Percentiles rank a stretch among this genome's conserved stretches.
Evolutionary conservation across 2,797 vertebrate genomes (phyloP).

Genomic region (Coregonus sp.): DNA sequence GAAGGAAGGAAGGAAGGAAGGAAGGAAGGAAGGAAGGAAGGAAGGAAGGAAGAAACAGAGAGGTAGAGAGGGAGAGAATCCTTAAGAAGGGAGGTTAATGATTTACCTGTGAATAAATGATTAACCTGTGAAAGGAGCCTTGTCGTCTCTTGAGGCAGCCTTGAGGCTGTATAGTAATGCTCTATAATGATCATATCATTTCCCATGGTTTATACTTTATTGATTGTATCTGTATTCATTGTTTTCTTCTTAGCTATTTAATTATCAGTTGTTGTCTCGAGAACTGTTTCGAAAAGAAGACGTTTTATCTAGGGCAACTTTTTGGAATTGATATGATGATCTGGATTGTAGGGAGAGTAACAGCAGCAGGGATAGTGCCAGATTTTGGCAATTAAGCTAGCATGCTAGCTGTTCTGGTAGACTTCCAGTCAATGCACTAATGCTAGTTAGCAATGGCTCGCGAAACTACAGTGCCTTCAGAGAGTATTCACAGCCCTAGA

Average conservation of each 20-base stretch:
- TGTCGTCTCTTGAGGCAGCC: slow-evolving; percentile 40
- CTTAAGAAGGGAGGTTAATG: background rate
- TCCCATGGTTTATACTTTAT: slow-evolving; percentile 22
- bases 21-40: background rate
- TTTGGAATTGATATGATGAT: no score
- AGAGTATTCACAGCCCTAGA: no score
- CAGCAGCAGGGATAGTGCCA: no score
- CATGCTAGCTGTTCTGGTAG: no score
- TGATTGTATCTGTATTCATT: slow-evolving; percentile 19
- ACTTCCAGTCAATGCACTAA: no score
- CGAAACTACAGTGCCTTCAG: no score
- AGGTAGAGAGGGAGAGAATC: background rate
- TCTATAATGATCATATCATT: slow-evolving; percentile 50
- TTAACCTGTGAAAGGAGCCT: background rate
- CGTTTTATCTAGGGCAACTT: background rate
- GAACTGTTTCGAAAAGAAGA: background rate
- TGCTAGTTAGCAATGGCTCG: no score
- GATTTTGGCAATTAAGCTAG: no score
- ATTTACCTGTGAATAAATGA: slow-evolving; percentile 50
- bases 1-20: no score
- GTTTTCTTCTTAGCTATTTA: slow-evolving; percentile 9
- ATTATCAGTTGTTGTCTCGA: background rate
- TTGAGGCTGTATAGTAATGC: slow-evolving; percentile 42
- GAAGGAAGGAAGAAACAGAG: background rate
- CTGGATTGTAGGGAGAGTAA: no score